These are phyloP conservation scores for Sinohyriopsis cumingii DNA, from an alignment of 2,888 invertebrate species.

Conservation along the genomic window DNA sequence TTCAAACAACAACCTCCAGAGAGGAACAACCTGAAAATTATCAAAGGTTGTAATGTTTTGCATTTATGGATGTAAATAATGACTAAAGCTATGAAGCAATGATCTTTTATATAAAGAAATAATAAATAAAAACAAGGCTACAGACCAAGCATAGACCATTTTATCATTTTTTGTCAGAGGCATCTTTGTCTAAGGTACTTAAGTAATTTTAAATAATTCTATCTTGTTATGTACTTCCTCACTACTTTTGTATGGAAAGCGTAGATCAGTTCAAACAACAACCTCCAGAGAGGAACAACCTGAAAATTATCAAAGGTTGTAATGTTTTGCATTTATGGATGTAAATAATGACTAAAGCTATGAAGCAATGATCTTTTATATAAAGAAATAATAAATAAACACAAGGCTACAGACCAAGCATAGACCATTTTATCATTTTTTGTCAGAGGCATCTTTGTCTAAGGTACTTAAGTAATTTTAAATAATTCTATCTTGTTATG, in stretches of 20 bases:
- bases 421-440: too few relatives aligned
- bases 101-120: neutral
- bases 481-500: too few relatives aligned
- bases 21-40: slow-evolving; percentile 45
- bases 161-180: too few relatives aligned
- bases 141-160: too few relatives aligned
- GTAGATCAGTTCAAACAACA: slow-evolving; percentile 65
- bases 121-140: neutral
- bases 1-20: slow-evolving; percentile 67
- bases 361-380: too few relatives aligned
- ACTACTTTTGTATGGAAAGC: too few relatives aligned
- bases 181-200: too few relatives aligned
- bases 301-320: slow-evolving; percentile 29
- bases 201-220: too few relatives aligned
- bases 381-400: neutral
- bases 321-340: neutral
- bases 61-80: neutral
- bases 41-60: neutral
- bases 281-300: slow-evolving; percentile 58
- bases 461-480: too few relatives aligned
- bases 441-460: too few relatives aligned
- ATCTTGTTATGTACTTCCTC: too few relatives aligned
- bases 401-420: too few relatives aligned
- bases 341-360: neutral
- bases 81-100: neutral